Conservation (phyloP, 2,797 vertebrate species). For the Syngnathus rostellatus region DNA sequence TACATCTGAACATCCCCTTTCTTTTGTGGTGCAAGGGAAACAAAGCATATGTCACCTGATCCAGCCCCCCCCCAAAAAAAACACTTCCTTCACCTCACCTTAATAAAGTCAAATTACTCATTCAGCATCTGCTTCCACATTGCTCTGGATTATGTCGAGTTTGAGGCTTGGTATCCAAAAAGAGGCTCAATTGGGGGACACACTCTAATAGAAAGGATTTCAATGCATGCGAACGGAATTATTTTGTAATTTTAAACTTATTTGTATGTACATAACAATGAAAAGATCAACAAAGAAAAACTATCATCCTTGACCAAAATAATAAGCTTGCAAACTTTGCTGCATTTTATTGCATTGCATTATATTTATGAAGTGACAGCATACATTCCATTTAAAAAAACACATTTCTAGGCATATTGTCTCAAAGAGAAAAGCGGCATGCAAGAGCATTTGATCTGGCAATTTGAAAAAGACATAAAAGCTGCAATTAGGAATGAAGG, state of each 20-base stretch:
- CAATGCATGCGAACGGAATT: background rate
- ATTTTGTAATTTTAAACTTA: background rate
- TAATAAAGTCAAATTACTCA: constrained; percentile 34
- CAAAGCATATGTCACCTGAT: constrained; percentile 5
- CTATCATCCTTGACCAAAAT: background rate
- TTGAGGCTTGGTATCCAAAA: constrained; percentile 14
- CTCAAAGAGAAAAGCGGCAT: too few relatives aligned
- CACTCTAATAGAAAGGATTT: background rate
- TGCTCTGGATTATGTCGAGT: constrained; percentile 37
- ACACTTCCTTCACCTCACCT: constrained; percentile 24
- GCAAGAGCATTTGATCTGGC: too few relatives aligned
- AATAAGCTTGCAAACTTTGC: background rate
- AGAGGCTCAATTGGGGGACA: background rate
- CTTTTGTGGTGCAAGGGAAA: background rate
- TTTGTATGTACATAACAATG: background rate
- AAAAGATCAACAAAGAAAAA: background rate
- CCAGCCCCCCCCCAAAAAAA: background rate
- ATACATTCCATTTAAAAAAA: too few relatives aligned
- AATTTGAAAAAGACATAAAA: too few relatives aligned
- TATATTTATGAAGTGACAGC: background rate
- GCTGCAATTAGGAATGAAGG: too few relatives aligned
- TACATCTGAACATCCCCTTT: background rate
- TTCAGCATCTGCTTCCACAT: constrained; percentile 30
- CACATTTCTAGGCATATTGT: too few relatives aligned
- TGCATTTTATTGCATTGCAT: background rate